Evolutionary conservation across 2,797 vertebrate species (phyloP), one percentile per base, ranked within the genome.

Genomic region (Falco naumanni): DNA sequence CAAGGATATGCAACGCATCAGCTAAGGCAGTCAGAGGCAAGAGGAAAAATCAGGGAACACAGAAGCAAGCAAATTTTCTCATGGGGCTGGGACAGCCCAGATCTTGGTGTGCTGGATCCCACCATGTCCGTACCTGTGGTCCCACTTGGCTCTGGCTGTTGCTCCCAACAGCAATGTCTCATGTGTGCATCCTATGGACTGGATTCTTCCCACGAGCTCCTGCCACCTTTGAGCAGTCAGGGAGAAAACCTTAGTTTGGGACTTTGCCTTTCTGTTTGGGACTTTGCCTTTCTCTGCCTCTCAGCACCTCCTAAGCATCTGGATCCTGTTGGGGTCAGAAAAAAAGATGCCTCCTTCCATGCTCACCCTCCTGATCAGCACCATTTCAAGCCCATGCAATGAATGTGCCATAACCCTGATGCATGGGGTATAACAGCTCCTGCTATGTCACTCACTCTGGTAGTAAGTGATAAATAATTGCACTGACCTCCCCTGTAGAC

Each of bases 91-190:
- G 10, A 16, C 9, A 60, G 22, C 43, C 7, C 17, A 33, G 26
- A 19, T 48, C 13, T 51, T 1, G 1, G 10, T 21, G 14, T 64
- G 21, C 31, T 10, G 13, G 39, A 68, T 76, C 31, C 10, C 33
- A 74, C 1, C 19, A 29, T 75, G 14, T 17, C 19, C 37, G 34
- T 9, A 14, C 5, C 28, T 56, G 5, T 57, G 9, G 3, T 50
- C 22, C 18, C 0, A 0, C 14, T 81, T 8, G 0, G 1, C 8
- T 77, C 33, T 47, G 48, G 8, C 51, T 84, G 20, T 66, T 66
- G 45, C 24, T 21, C 16, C 45, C 17, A 17, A 41, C 82, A 64
- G 41, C 57, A 60, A 21, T 7, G 0, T 13, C 21, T 10, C 11
- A 1, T 15, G 14, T 29, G 10, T 74, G 25, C 22, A 21, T 66